Percentiles rank a stretch among this genome's conserved stretches.
Evolutionary conservation across 2,888 invertebrate species (phyloP).

Genomic region (Acanthoscelides obtectus): DNA sequence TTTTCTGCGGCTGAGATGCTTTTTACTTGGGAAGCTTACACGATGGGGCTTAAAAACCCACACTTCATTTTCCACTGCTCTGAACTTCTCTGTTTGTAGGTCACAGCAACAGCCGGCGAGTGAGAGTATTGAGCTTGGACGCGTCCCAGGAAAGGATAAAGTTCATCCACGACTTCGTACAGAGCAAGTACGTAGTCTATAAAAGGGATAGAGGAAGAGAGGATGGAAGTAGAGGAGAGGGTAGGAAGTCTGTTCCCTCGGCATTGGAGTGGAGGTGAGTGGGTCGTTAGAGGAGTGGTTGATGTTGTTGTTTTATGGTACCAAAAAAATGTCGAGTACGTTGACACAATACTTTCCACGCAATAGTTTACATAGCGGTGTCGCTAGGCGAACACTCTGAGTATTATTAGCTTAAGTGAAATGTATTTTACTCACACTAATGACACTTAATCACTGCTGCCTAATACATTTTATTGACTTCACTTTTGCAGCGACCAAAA

Average conservation of each 20-base stretch:
- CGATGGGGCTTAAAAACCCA: no score
- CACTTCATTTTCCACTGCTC: neutral
- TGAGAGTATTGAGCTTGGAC: constrained; percentile 17
- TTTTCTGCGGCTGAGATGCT: no score
- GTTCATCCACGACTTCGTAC: constrained; percentile 13
- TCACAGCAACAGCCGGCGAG: constrained; percentile 9
- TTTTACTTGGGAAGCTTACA: no score
- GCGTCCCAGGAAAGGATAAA: constrained; percentile 15
- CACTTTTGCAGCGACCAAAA: no score
- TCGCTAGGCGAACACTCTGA: no score
- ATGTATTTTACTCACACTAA: no score
- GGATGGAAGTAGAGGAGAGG: neutral
- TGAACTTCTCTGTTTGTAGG: neutral
- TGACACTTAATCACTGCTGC: no score
- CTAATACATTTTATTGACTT: no score
- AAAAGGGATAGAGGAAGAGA: constrained; percentile 11
- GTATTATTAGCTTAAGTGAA: no score
- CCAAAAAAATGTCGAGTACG: no score
- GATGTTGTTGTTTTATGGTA: neutral
- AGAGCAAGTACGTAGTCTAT: constrained; percentile 18
- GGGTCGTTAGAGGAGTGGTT: neutral
- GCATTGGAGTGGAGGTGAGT: neutral
- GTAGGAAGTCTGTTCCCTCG: neutral
- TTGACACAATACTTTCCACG: no score
- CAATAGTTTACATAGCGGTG: no score